phyloP scores from a whole-genome alignment of 2,797 vertebrate species.

The Craterocephalus amniculus region DNA sequence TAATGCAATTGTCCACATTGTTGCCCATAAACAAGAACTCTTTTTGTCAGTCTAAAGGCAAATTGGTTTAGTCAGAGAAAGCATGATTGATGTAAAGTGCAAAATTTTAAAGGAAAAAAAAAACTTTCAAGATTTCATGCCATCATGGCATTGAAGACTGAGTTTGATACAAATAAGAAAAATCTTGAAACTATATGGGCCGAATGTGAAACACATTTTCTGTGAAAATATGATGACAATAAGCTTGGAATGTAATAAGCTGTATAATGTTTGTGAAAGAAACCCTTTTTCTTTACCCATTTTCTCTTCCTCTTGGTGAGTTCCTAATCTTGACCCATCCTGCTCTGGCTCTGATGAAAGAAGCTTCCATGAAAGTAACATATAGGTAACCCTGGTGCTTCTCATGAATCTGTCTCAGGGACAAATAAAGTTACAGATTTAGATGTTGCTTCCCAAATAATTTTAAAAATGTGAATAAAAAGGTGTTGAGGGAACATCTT shows the following conservation, averaged over 20 bases:
- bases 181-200: not conserved
- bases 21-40: slow-evolving; percentile 6
- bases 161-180: not conserved
- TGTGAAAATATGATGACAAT: slow-evolving; percentile 4
- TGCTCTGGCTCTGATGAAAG: not conserved
- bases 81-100: not conserved
- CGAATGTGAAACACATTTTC: not conserved
- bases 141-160: not conserved
- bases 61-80: slow-evolving; percentile 10
- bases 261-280: not conserved
- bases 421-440: not conserved
- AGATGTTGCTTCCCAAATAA: not conserved
- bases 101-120: not conserved
- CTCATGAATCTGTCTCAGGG: slow-evolving; percentile 6
- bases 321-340: slow-evolving; percentile 5
- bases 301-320: not conserved
- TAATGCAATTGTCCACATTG: slow-evolving; percentile 14
- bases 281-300: not conserved
- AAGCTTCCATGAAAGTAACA: slow-evolving; percentile 9
- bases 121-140: not conserved
- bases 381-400: not conserved
- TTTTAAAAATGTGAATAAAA: not conserved
- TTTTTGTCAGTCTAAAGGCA: slow-evolving; percentile 14
- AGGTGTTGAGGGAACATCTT: not conserved
- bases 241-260: slow-evolving; percentile 4